Percentiles rank a stretch among this genome's conserved stretches.
Conservation (phyloP, 37 sponge, comb jelly and placozoan species). For the Ianthella basta region DNA sequence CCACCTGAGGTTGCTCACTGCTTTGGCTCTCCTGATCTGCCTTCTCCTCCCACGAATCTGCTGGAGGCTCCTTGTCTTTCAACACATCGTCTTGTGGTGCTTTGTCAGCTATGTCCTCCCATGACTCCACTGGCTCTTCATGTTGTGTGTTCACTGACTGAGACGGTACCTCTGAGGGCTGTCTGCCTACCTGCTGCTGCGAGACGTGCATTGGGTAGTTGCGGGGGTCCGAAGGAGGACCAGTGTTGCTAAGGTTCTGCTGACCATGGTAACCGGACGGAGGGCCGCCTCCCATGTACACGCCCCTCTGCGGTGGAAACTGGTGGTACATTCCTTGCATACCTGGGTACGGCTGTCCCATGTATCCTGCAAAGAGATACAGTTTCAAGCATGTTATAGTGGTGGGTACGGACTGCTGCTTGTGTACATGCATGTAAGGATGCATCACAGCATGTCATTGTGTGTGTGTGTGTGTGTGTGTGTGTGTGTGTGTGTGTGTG, state of each 20-base stretch:
- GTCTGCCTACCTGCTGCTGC: neutral
- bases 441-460: too few relatives aligned
- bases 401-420: too few relatives aligned
- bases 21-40: neutral
- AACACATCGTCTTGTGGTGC: neutral
- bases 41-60: neutral
- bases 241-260: too few relatives aligned
- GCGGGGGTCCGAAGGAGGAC: neutral
- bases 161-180: neutral
- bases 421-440: too few relatives aligned
- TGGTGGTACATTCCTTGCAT: neutral
- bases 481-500: too few relatives aligned
- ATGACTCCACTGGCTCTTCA: slow-evolving; percentile 57
- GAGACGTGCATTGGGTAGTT: neutral
- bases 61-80: too few relatives aligned
- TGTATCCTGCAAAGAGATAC: neutral
- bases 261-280: too few relatives aligned
- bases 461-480: too few relatives aligned
- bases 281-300: neutral
- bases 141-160: neutral
- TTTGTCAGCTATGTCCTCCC: slow-evolving; percentile 72
- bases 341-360: slow-evolving; percentile 16
- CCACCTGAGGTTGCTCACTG: neutral
- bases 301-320: neutral
- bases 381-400: too few relatives aligned